Conservation (phyloP, 2,113 vertebrate species). For the Heloderma charlesbogerti region DNA sequence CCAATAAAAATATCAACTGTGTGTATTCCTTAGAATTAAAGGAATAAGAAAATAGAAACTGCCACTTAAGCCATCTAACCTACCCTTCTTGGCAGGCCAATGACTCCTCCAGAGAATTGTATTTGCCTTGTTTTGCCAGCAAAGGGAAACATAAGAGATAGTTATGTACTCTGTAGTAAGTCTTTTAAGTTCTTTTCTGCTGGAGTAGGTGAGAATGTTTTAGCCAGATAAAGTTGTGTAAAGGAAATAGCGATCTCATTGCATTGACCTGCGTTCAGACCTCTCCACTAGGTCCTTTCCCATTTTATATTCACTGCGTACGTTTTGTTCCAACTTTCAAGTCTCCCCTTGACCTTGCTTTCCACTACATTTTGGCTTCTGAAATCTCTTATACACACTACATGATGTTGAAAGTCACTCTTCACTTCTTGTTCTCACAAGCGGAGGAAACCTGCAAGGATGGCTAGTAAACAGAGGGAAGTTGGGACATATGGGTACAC, state of each 20-base stretch:
- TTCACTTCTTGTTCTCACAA: neutral
- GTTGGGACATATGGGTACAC: neutral
- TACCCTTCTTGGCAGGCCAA: slow-evolving; percentile 32
- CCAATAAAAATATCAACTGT: slow-evolving; percentile 57
- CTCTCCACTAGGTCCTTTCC: neutral
- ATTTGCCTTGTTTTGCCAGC: slow-evolving; percentile 41
- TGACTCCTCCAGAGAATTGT: slow-evolving; percentile 52
- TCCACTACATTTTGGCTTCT: neutral
- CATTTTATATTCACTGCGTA: neutral
- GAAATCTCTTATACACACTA: neutral
- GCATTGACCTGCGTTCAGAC: neutral
- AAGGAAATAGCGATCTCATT: neutral
- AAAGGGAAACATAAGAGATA: slow-evolving; percentile 48
- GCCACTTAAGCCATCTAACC: slow-evolving; percentile 59
- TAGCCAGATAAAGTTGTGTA: slow-evolving; percentile 9
- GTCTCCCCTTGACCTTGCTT: neutral
- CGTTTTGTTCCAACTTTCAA: neutral
- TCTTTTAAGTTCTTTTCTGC: slow-evolving; percentile 2
- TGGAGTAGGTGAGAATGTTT: neutral
- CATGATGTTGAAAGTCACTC: neutral
- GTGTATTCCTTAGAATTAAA: slow-evolving; percentile 46
- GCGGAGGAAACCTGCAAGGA: neutral
- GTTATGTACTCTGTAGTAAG: neutral
- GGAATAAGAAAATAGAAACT: slow-evolving; percentile 59
- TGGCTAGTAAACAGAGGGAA: neutral